Percentiles rank a stretch among this genome's conserved stretches.
These are phyloP conservation scores for Lagenorhynchus albirostris DNA, from an alignment of 2,113 vertebrate genomes.

Conservation along the genomic window DNA sequence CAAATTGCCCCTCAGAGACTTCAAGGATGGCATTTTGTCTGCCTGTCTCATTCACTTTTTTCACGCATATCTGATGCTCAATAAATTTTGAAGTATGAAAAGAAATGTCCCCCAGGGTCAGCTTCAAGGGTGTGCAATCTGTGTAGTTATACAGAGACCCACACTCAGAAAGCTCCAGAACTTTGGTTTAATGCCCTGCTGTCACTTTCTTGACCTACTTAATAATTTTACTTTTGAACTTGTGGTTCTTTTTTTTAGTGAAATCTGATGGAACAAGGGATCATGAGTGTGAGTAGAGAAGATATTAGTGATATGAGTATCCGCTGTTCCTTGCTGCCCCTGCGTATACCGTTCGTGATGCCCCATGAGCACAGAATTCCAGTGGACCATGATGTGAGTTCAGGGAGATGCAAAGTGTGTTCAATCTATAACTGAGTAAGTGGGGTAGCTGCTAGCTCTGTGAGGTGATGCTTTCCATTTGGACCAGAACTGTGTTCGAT, in stretches of 20 bases:
- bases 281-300: background rate
- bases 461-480: background rate
- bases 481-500: background rate
- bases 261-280: background rate
- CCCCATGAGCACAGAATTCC: background rate
- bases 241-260: background rate
- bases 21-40: background rate
- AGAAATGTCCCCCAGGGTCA: background rate
- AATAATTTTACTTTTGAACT: constrained; percentile 3
- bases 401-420: background rate
- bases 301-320: background rate
- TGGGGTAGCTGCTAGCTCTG: background rate
- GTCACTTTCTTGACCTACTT: background rate
- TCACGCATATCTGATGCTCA: background rate
- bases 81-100: background rate
- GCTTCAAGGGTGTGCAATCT: background rate
- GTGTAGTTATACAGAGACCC: background rate
- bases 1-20: background rate
- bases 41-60: background rate
- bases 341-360: background rate
- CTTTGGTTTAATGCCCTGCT: background rate
- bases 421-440: background rate
- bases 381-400: background rate
- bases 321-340: background rate
- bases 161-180: background rate